phyloP scores from a whole-genome alignment of 2,113 vertebrate species.

The Rynchops niger region DNA sequence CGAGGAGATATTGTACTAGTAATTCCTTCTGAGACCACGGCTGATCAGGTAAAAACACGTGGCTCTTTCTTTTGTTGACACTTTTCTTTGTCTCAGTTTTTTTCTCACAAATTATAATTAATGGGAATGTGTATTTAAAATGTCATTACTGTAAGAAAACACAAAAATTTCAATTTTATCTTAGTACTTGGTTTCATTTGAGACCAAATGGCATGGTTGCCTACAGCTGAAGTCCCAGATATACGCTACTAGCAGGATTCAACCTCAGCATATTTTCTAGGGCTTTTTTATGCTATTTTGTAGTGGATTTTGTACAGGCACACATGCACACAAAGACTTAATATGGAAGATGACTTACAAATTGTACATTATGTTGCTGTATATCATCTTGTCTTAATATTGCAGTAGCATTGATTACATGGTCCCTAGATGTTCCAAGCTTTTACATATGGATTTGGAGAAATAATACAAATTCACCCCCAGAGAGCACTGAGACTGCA shows the following conservation, averaged over 20 bases:
- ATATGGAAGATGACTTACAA: not conserved
- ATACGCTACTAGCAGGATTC: not conserved
- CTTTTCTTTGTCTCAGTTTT: not conserved
- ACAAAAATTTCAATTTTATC: not conserved
- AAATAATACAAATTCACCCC: not conserved
- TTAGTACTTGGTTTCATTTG: not conserved
- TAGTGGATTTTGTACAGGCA: not conserved
- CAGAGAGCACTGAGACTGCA: not conserved
- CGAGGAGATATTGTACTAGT: constrained; percentile 90
- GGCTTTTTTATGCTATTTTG: not conserved
- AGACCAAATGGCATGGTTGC: not conserved
- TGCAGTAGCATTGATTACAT: not conserved
- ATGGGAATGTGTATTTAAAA: not conserved
- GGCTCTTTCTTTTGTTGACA: not conserved
- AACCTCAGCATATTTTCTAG: not conserved
- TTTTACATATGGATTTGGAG: not conserved
- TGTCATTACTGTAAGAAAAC: not conserved
- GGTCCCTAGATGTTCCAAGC: not conserved
- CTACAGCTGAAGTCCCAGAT: not conserved
- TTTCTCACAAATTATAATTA: not conserved
- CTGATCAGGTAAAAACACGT: constrained; percentile 86
- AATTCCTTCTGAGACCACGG: constrained; percentile 83
- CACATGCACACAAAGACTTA: not conserved
- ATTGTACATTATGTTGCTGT: not conserved
- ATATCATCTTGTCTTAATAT: not conserved